A percentile compares a stretch with the other conserved stretches of the same genome.
phyloP scores from a whole-genome alignment of 2,888 invertebrate genomes.

The Folsomia manolachei region DNA sequence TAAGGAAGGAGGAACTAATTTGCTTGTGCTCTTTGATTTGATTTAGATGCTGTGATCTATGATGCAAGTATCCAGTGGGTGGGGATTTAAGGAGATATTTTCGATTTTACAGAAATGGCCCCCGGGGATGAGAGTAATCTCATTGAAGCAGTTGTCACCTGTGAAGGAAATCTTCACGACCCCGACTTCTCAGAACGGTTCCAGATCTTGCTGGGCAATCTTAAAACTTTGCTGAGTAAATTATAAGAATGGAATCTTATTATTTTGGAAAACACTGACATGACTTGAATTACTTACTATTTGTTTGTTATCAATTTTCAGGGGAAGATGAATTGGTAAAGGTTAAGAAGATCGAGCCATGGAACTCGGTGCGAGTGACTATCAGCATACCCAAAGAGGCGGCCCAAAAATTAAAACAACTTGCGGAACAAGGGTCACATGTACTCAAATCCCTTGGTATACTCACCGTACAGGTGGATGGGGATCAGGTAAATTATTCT shows the following conservation, averaged over 20 bases:
- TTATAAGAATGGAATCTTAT: conserved; percentile 3
- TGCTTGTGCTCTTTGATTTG: neutral
- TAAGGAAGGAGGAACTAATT: neutral
- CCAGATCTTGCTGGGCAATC: conserved; percentile 71
- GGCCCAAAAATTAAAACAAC: conserved; percentile 81
- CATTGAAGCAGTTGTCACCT: conserved; percentile 79
- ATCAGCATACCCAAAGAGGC: conserved; percentile 96
- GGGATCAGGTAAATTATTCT: conserved; percentile 54
- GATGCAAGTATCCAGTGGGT: conserved; percentile 7
- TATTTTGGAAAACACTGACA: neutral
- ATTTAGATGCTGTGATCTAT: conserved; percentile 8
- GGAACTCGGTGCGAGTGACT: conserved; percentile 92
- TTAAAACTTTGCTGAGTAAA: conserved; percentile 59
- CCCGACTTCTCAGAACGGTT: conserved; percentile 80
- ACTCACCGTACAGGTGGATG: conserved; percentile 85
- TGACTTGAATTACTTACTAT: too few relatives aligned
- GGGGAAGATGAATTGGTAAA: conserved; percentile 13
- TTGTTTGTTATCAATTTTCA: neutral
- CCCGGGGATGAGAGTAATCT: conserved; percentile 76
- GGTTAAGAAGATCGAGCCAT: conserved; percentile 86
- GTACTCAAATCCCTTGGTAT: conserved; percentile 88
- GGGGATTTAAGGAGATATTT: neutral
- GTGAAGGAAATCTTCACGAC: conserved; percentile 85
- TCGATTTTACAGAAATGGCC: conserved; percentile 65
- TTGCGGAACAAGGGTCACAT: conserved; percentile 86